A percentile compares a stretch with the other conserved stretches of the same genome.
These are phyloP conservation scores for Embiotoca jacksoni DNA, from an alignment of 2,113 vertebrate species.

Conservation along the genomic window DNA sequence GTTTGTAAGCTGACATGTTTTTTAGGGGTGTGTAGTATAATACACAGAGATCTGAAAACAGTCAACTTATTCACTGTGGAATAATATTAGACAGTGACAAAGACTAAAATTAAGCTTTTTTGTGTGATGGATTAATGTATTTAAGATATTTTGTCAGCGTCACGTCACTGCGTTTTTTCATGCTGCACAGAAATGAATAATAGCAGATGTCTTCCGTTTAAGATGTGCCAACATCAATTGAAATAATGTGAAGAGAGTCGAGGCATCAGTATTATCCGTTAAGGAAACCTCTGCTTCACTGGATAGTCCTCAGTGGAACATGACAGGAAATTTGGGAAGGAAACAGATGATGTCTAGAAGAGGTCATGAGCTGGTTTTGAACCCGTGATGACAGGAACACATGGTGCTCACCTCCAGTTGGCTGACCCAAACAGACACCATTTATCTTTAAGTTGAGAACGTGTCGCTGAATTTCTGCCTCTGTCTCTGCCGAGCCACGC, in stretches of 20 bases:
- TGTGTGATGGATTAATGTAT: conserved; percentile 27
- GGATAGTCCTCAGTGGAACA: conserved; percentile 58
- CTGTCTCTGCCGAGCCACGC: conserved; percentile 56
- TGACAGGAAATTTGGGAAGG: conserved; percentile 69
- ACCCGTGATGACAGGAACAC: conserved; percentile 77
- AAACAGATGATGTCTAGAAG: conserved; percentile 66
- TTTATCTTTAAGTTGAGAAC: conserved; percentile 65
- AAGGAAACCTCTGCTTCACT: conserved; percentile 59
- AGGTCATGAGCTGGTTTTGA: conserved; percentile 71
- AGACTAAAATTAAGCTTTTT: conserved; percentile 6
- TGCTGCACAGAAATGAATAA: conserved; percentile 40
- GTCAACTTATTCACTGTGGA: neutral
- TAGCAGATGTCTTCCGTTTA: conserved; percentile 32
- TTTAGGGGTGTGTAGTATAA: neutral
- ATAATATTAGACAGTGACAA: conserved; percentile 16
- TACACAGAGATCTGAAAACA: conserved; percentile 8
- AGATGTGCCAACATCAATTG: conserved; percentile 13
- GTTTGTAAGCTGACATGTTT: conserved; percentile 30
- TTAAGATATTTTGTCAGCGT: conserved; percentile 23
- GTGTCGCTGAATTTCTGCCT: conserved; percentile 62
- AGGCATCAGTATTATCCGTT: conserved; percentile 33
- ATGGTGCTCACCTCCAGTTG: conserved; percentile 57
- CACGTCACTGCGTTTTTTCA: conserved; percentile 15
- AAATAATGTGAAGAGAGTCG: conserved; percentile 19
- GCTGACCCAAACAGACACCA: conserved; percentile 42